A percentile compares a stretch with the other conserved stretches of the same genome.
Conservation (phyloP, 2,888 invertebrate species). For the Cantharis flavilabris region DNA sequence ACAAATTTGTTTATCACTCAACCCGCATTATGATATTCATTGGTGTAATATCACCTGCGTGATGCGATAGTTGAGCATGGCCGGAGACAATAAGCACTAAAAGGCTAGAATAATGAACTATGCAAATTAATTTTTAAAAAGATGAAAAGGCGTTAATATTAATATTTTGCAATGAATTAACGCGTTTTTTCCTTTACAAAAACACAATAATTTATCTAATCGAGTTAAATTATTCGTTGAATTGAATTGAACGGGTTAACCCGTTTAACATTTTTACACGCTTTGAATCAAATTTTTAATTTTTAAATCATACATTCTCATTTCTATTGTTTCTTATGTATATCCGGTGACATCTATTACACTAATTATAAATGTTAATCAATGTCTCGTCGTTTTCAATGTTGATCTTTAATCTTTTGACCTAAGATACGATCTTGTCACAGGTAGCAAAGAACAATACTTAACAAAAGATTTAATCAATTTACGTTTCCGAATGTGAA, state of each 20-base stretch:
- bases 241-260: constrained; percentile 6
- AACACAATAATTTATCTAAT: not conserved
- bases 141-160: not conserved
- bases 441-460: constrained; percentile 27
- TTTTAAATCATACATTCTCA: constrained; percentile 27
- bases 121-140: not conserved
- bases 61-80: constrained; percentile 20
- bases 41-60: constrained; percentile 25
- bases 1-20: constrained; percentile 24
- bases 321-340: constrained; percentile 38
- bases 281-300: not conserved
- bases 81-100: not conserved
- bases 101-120: not conserved
- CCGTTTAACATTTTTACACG: constrained; percentile 3
- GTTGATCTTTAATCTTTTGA: constrained; percentile 52
- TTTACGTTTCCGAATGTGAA: constrained; percentile 14
- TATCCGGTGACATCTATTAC: constrained; percentile 42
- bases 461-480: constrained; percentile 7
- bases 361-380: constrained; percentile 47
- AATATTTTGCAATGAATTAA: not conserved
- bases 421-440: constrained; percentile 37
- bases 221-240: not conserved
- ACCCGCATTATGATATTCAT: constrained; percentile 20
- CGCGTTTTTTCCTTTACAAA: not conserved
- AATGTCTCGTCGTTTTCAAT: constrained; percentile 32